Base-by-base conservation (phyloP, 2,113 vertebrate species). In the Cariama cristata region DNA sequence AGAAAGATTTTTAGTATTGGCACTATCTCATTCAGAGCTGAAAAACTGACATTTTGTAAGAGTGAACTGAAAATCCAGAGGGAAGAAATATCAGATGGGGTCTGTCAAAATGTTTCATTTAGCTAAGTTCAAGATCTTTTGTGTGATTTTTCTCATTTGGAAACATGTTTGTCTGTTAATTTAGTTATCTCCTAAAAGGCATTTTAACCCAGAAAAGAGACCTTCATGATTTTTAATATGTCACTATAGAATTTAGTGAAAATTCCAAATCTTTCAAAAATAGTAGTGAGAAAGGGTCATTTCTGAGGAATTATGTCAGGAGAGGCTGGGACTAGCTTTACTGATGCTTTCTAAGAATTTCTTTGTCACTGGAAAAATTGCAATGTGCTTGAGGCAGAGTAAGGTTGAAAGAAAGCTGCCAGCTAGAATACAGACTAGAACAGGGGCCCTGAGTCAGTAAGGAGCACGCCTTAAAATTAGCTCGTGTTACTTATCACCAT, bases 71-170 rank as follows among this genome's bases (percentile, higher is more conserved):
- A 96, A 84, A 95, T 84, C 28, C 35, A 50, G 40, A 53, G 20
- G 45, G 38, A 35, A 91, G 21, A 60, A 96, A 44, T 35, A 74
- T 77, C 59, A 87, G 26, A 71, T 10, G 64, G 12, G 10, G n/a
- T 87, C 52, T 84, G 60, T 84, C 84, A 91, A 84, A 96, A 87
- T 87, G 52, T 91, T 94, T 97, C 21, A 28, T 67, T 95, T 79
- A 49, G 14, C 12, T 83, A 62, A 94, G 8, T 62, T 91, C 24
- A 75, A 84, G 32, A 53, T 27, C 18, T 73, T 69, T 74, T 21
- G 2, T 79, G 44, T 80, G n/a, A 44, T 74, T 49, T 72, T 86
- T 74, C 12, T 89, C 32, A 59, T 81, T 79, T 88, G 45, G 82
- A 86, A 91, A 49, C 14, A 13, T 81, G 81, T 88, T 80, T 90